These are phyloP conservation scores for Diadema setosum DNA, from an alignment of 35 echinoderm and acorn worm species.

Conservation along the genomic window DNA sequence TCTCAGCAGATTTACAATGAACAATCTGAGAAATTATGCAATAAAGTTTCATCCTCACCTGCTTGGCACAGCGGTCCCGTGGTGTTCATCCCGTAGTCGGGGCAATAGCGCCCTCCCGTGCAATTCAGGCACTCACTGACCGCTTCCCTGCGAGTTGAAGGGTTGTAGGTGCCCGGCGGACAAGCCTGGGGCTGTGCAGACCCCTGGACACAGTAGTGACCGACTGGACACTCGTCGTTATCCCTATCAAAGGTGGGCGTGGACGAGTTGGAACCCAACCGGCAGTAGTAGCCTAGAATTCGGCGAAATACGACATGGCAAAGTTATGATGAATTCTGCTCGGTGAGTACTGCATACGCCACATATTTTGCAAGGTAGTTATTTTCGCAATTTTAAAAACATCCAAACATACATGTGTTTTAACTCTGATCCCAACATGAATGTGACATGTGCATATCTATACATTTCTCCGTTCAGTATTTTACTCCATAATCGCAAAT, in stretches of 20 bases:
- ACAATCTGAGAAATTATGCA: too few relatives aligned
- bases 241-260: constrained; percentile 70
- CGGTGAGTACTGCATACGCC: too few relatives aligned
- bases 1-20: too few relatives aligned
- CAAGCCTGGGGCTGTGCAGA: constrained; percentile 74
- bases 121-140: constrained; percentile 84
- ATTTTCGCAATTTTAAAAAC: too few relatives aligned
- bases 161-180: constrained; percentile 93
- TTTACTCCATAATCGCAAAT: too few relatives aligned
- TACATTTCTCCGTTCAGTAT: too few relatives aligned
- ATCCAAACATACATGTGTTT: too few relatives aligned
- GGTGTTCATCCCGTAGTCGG: constrained; percentile 76
- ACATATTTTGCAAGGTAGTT: too few relatives aligned
- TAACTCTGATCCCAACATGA: too few relatives aligned
- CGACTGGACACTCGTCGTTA: constrained; percentile 85
- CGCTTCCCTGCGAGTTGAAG: constrained; percentile 33
- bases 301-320: too few relatives aligned
- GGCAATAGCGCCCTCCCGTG: constrained; percentile 72
- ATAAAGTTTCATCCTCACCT: constrained; percentile 58
- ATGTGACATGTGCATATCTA: too few relatives aligned
- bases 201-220: constrained; percentile 65
- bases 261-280: constrained; percentile 84
- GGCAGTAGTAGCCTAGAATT: constrained; percentile 77
- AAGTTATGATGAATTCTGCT: too few relatives aligned
- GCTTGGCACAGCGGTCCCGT: constrained; percentile 50